A percentile compares a stretch with the other conserved stretches of the same genome.
These are phyloP conservation scores for Spilogale gracilis DNA, from an alignment of 2,113 vertebrate genomes.

Conservation along the genomic window DNA sequence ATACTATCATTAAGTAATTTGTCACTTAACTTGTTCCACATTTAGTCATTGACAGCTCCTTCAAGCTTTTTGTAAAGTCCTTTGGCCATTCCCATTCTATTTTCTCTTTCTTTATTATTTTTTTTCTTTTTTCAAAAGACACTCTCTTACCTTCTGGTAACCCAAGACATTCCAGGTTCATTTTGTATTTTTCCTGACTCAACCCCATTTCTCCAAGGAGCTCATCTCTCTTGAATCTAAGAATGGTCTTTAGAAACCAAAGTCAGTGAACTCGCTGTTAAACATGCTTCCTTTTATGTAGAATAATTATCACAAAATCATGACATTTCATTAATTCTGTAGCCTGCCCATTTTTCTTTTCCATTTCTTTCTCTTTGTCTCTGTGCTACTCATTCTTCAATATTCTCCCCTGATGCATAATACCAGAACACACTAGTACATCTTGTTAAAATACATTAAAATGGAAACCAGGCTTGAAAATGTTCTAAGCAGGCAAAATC, in stretches of 20 bases:
- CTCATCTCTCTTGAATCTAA: background rate
- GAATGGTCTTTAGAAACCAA: background rate
- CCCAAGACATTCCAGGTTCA: background rate
- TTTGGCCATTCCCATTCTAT: background rate
- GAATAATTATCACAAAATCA: background rate
- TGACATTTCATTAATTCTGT: background rate
- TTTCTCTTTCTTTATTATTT: background rate
- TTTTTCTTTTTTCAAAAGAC: background rate
- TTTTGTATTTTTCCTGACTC: background rate
- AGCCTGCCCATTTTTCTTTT: background rate
- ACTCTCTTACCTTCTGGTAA: background rate
- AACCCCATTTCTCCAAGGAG: background rate
- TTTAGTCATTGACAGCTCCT: background rate
- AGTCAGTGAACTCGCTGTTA: background rate
- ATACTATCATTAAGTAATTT: background rate
- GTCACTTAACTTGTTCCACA: background rate
- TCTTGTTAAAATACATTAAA: background rate
- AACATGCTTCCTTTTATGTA: background rate
- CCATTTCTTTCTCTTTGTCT: background rate
- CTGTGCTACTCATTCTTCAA: background rate
- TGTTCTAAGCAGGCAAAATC: background rate
- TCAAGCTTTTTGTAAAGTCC: background rate
- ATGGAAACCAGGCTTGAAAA: background rate
- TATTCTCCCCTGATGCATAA: background rate
- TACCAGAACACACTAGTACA: background rate